Percentiles rank a stretch among this genome's conserved stretches.
Evolutionary conservation across 2,888 invertebrate species (phyloP).

Genomic region (Scrobipalpa costella): DNA sequence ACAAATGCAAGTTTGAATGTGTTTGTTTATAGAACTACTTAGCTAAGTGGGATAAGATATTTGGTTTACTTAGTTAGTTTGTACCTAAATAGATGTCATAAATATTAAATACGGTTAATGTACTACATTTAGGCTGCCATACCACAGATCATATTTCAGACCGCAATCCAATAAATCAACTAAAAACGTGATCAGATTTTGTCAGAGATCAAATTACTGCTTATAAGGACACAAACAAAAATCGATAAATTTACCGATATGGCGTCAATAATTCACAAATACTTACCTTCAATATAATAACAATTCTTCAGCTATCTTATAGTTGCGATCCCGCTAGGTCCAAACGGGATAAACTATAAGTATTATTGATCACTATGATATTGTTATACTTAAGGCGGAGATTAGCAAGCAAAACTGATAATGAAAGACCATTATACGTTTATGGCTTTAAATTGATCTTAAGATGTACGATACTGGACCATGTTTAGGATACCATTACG

Average conservation of each 20-base stretch:
- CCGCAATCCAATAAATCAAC: background rate
- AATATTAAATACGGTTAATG: no score
- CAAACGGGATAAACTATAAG: background rate
- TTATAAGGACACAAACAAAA: slow-evolving; percentile 11
- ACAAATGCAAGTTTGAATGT: no score
- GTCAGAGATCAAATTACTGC: background rate
- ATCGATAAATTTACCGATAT: background rate
- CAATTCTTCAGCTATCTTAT: slow-evolving; percentile 11
- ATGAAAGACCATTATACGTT: slow-evolving; percentile 11
- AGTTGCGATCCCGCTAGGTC: background rate
- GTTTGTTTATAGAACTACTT: no score
- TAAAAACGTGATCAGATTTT: background rate
- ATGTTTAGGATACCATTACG: no score
- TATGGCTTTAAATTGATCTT: slow-evolving; percentile 7
- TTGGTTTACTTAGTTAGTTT: no score
- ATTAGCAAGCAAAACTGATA: slow-evolving; percentile 14
- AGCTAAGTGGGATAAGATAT: no score
- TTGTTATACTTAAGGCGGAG: slow-evolving; percentile 13
- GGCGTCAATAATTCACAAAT: slow-evolving; percentile 5
- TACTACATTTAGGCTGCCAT: background rate
- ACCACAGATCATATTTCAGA: background rate
- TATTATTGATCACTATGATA: slow-evolving; percentile 11
- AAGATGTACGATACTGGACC: background rate
- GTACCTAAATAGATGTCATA: no score
- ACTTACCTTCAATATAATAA: background rate